Evolutionary conservation across 2,113 vertebrate genomes (phyloP).

Genomic region (Typhlomys cinereus): DNA sequence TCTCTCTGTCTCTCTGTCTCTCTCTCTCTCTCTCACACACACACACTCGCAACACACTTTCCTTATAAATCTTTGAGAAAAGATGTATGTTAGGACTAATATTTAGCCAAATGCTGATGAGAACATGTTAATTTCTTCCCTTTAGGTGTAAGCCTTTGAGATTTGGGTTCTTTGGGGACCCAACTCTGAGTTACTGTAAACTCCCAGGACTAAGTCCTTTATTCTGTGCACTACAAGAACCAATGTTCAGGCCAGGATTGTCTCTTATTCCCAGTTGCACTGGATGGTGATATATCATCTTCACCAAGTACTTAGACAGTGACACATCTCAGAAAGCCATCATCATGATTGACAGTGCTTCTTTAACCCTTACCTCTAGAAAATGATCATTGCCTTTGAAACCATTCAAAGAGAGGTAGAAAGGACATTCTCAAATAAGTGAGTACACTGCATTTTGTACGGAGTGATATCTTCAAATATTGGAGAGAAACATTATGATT

Average conservation of each 20-base stretch:
- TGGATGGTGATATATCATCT: background rate
- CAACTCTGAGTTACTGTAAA: background rate
- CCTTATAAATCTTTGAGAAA: background rate
- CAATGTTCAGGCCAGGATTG: background rate
- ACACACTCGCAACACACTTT: background rate
- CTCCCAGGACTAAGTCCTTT: background rate
- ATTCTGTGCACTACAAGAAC: background rate
- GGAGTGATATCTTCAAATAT: background rate
- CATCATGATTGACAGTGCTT: background rate
- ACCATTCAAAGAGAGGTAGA: background rate
- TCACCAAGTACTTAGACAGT: background rate
- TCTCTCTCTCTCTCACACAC: background rate
- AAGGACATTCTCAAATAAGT: background rate
- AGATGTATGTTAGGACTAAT: background rate
- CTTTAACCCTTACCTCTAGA: background rate
- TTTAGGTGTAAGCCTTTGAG: background rate
- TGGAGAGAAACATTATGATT: background rate
- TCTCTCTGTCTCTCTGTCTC: too few species aligned
- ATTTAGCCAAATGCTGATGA: background rate
- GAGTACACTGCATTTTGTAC: background rate
- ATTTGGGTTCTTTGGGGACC: constrained; percentile 10
- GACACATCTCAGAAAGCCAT: background rate
- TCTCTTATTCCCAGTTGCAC: background rate
- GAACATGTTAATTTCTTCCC: constrained; percentile 16
- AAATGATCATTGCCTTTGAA: background rate